A percentile compares a stretch with the other conserved stretches of the same genome.
These are phyloP conservation scores for Apostichopus leukothele DNA, from an alignment of 53 echinoderm and acorn worm genomes.

Conservation along the genomic window DNA sequence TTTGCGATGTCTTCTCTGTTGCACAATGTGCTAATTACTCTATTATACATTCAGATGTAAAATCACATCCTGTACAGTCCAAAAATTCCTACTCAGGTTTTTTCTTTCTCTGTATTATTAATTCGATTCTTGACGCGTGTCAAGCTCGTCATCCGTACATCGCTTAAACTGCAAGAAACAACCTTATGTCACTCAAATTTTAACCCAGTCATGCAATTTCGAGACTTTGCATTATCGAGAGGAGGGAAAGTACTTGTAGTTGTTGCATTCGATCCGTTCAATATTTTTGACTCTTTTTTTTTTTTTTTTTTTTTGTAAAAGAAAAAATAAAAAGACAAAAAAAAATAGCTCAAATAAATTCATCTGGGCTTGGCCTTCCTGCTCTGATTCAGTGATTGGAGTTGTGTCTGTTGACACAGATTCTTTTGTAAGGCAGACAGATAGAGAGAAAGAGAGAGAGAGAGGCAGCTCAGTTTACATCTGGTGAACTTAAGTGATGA, in stretches of 20 bases:
- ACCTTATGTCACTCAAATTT: too few species aligned
- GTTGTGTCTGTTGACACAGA: conserved; percentile 28
- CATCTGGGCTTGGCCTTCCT: not conserved
- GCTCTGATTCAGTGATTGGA: conserved; percentile 27
- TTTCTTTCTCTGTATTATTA: too few species aligned
- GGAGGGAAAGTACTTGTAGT: not conserved
- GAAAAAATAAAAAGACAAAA: too few species aligned
- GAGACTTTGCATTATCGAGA: not conserved
- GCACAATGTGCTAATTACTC: too few species aligned
- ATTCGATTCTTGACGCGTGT: too few species aligned
- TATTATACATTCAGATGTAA: too few species aligned
- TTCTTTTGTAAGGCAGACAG: not conserved
- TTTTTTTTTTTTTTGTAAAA: not conserved
- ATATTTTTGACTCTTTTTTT: not conserved
- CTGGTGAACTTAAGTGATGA: conserved; percentile 34
- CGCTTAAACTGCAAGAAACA: too few species aligned
- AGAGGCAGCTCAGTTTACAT: conserved; percentile 31
- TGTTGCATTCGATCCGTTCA: not conserved
- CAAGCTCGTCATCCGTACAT: too few species aligned
- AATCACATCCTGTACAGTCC: too few species aligned
- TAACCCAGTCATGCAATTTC: too few species aligned
- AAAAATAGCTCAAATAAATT: not conserved
- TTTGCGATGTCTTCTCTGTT: too few species aligned
- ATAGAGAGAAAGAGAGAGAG: not conserved
- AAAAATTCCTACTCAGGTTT: too few species aligned